Conservation (phyloP, 2,888 invertebrate genomes). For the Scaptomyza cyrtandrae region DNA sequence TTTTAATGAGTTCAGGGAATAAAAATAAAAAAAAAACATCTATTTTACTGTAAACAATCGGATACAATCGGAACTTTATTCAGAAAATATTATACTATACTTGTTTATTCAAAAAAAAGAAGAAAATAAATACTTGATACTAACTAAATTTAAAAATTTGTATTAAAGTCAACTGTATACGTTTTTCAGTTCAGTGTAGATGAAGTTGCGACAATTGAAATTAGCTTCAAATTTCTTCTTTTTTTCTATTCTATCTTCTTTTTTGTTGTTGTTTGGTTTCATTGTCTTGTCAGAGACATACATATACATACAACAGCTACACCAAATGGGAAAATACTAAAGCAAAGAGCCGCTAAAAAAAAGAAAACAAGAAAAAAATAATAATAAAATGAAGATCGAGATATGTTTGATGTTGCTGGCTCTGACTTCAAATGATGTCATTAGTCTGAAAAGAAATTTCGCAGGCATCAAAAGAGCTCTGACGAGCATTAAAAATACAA, state of each 20-base stretch:
- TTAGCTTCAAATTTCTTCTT: neutral
- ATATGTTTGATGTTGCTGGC: slow-evolving; percentile 12
- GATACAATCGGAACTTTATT: too few relatives aligned
- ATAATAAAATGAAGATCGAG: neutral
- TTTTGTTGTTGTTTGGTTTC: slow-evolving; percentile 19
- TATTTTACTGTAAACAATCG: too few relatives aligned
- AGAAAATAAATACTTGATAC: too few relatives aligned
- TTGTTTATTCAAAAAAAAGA: too few relatives aligned
- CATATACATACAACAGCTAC: too few relatives aligned
- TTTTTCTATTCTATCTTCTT: neutral
- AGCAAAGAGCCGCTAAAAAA: slow-evolving; percentile 13
- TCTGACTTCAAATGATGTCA: slow-evolving; percentile 46
- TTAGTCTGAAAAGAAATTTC: slow-evolving; percentile 22
- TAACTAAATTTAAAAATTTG: too few relatives aligned
- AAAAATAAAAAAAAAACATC: too few relatives aligned
- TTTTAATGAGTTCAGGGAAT: too few relatives aligned
- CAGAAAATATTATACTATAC: too few relatives aligned
- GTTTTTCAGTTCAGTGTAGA: slow-evolving; percentile 26
- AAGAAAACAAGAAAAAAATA: neutral
- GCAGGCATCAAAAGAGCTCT: slow-evolving; percentile 1
- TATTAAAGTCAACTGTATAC: neutral
- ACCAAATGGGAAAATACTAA: neutral
- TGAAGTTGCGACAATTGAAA: slow-evolving; percentile 19
- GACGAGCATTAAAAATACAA: neutral
- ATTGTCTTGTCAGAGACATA: too few relatives aligned